Base-by-base conservation (phyloP, 2,113 vertebrate species). In the Nibea coibor region DNA sequence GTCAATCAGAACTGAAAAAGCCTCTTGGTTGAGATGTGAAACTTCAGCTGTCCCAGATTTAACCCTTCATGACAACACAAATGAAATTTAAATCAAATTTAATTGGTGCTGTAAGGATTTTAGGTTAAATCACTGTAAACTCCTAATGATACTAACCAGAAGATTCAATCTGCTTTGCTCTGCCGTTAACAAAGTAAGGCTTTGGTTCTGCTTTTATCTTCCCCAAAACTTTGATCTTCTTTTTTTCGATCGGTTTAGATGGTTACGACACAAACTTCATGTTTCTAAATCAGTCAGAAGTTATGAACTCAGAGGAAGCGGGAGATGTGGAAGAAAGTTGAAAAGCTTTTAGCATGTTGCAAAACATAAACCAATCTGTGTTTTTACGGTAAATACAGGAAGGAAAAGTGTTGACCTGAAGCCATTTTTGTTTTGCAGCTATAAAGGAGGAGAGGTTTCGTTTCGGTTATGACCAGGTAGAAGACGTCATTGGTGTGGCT, bases 361-460 rank as follows among this genome's bases (percentile, higher is more conserved):
- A 61, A 47, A 67, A 78, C 67, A 66, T 11, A 6, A 58, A 76
- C 43, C 14, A 51, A 54, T 50, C 2, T 20, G 45, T 50, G 15
- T 11, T 5, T 35, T 45, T 11, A 2, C n/a, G 35, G 39, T 1
- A 20, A 24, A 50, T 12, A 10, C 9, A 62, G 1, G 10, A 3
- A 14, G 31, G 11, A 28, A 15, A 42, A 22, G 11, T 15, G 43
- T 45, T 58, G 7, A 80, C 9, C 1, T 2, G 53, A 5, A 22
- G 12, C 53, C 4, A 3, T 57, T 58, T 72, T 17, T 50, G 67
- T 57, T 1, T 45, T 66, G 3, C 89, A 97, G 97, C 95, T 76
- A 90, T 96, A 79, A 96, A 95, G 82, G 97, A 99, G 84, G 96
- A 97, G 4, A 86, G 93, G 71, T 91, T 94, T 72, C 96, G 95